These are phyloP conservation scores for Saxicola maurus DNA, from an alignment of 2,797 vertebrate genomes.

Conservation along the genomic window DNA sequence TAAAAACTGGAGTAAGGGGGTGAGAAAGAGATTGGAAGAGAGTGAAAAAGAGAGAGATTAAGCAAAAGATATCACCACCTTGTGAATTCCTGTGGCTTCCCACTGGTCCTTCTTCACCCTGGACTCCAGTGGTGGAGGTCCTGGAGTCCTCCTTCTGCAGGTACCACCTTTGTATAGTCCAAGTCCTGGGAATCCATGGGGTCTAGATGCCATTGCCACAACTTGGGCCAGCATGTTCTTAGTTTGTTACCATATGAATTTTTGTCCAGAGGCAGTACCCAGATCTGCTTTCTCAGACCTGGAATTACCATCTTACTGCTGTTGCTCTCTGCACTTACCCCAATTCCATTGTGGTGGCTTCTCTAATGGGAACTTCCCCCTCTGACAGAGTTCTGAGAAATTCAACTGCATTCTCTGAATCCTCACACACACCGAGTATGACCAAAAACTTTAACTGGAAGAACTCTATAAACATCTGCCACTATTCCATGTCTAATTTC, in stretches of 20 bases:
- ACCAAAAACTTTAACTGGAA: not conserved
- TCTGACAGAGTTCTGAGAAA: not conserved
- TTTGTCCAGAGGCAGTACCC: not conserved
- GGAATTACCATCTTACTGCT: not conserved
- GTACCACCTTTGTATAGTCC: too few relatives aligned
- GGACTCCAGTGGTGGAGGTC: not conserved
- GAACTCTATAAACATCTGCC: not conserved
- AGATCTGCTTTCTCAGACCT: not conserved
- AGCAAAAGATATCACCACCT: not conserved
- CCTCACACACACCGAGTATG: rapidly evolving
- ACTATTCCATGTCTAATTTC: not conserved
- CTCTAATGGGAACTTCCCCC: not conserved
- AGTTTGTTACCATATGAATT: rapidly evolving
- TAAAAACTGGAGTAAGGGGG: rapidly evolving
- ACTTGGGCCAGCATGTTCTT: not conserved
- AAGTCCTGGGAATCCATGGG: not conserved
- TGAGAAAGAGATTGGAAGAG: not conserved
- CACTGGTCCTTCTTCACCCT: not conserved
- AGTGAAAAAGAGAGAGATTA: not conserved
- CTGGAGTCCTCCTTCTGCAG: not conserved
- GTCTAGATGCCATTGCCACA: not conserved
- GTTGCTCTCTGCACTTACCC: not conserved
- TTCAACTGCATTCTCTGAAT: not conserved
- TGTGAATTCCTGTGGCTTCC: not conserved
- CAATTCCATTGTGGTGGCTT: rapidly evolving